Percentiles rank a stretch among this genome's conserved stretches.
These are phyloP conservation scores for Rhamphomyia laevipes DNA, from an alignment of 2,888 invertebrate genomes.

Conservation along the genomic window DNA sequence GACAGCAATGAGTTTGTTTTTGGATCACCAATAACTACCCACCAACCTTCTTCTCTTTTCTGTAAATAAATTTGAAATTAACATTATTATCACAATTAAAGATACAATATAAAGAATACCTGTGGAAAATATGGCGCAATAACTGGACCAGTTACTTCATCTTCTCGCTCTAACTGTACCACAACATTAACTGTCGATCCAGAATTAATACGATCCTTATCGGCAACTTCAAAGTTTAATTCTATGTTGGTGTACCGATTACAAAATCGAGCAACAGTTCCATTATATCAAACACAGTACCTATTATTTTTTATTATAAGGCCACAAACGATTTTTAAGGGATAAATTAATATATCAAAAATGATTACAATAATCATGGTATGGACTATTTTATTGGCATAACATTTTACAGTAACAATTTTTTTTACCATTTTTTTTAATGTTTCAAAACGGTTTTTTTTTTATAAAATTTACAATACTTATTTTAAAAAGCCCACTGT, in stretches of 20 bases:
- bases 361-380: too few species aligned
- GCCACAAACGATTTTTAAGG: too few species aligned
- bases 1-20: slow-evolving; percentile 88
- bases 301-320: too few species aligned
- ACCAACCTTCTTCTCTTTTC: slow-evolving; percentile 90
- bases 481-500: too few species aligned
- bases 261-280: slow-evolving; percentile 93
- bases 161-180: slow-evolving; percentile 90
- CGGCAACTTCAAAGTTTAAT: slow-evolving; percentile 78
- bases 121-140: slow-evolving; percentile 98
- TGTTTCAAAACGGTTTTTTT: too few species aligned
- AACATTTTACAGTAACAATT: too few species aligned
- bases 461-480: too few species aligned
- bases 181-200: slow-evolving; percentile 82
- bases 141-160: slow-evolving; percentile 92
- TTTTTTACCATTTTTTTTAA: too few species aligned
- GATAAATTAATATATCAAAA: too few species aligned
- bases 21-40: slow-evolving; percentile 98
- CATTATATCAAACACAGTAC: slow-evolving; percentile 66
- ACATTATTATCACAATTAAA: background rate
- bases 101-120: slow-evolving; percentile 41
- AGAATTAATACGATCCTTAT: slow-evolving; percentile 64
- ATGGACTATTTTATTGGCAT: too few species aligned
- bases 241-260: slow-evolving; percentile 99
- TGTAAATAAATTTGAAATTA: slow-evolving; percentile 24